A percentile compares a stretch with the other conserved stretches of the same genome.
Conservation (phyloP, 2,888 invertebrate genomes). For the Syritta pipiens region DNA sequence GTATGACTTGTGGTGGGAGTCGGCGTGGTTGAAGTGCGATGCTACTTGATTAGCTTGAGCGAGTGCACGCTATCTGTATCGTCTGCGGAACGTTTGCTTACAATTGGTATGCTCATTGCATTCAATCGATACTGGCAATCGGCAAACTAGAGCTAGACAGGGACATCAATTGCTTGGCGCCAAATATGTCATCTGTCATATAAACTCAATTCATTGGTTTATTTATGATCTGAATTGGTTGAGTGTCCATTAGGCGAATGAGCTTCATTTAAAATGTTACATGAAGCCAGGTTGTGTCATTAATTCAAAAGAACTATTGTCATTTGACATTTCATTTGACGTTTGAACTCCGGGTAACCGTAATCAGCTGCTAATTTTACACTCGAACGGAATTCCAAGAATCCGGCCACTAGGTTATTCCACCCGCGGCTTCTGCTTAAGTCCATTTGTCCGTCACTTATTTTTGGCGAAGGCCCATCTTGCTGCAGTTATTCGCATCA, state of each 20-base stretch:
- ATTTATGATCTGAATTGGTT: no score
- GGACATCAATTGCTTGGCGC: constrained; percentile 41
- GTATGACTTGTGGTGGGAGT: constrained; percentile 25
- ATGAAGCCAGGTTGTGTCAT: no score
- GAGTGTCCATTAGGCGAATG: no score
- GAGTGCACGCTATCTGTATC: no score
- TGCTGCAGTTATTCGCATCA: constrained; percentile 21
- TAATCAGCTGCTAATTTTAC: no score
- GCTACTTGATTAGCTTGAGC: constrained; percentile 19
- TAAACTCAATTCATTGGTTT: no score
- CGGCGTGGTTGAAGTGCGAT: constrained; percentile 11
- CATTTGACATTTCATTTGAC: not conserved
- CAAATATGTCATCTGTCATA: constrained; percentile 28
- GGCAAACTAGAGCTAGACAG: constrained; percentile 4
- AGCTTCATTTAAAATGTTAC: no score
- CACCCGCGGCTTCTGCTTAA: constrained; percentile 15
- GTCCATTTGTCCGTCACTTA: not conserved
- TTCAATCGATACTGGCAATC: constrained; percentile 16
- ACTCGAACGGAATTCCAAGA: no score
- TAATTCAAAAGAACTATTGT: not conserved
- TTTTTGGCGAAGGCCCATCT: not conserved
- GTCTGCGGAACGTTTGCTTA: not conserved
- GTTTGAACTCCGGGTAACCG: no score
- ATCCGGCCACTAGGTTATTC: constrained; percentile 19
- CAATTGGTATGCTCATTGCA: constrained; percentile 19